Base-by-base conservation (phyloP, 2,797 vertebrate species). In the Chaenodraco wilsoni region DNA sequence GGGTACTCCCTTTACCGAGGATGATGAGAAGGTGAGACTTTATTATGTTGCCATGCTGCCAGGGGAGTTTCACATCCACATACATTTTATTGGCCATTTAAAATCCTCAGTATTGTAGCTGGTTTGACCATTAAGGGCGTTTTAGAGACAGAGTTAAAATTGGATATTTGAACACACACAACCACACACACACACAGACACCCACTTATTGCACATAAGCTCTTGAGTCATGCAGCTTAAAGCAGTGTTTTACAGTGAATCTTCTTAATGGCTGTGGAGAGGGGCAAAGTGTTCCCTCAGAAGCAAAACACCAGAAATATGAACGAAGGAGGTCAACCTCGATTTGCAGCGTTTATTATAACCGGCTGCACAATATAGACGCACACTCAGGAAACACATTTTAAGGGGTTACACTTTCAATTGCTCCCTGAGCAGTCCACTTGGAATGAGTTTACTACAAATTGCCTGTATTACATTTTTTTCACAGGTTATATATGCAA, bases 11-110 rank as follows among this genome's bases (percentile, higher is more conserved):
- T 96, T 96, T 62, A 95, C 93, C 0, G 95, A 95, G 72, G 95
- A 96, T 49, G 93, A 96, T 81, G 95, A 96, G 87, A 96, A 95
- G 91, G 95, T 95, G 78, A 86, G 84, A 17, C n/a, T 23, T 3
- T 2, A 0, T 45, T 15, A 43, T 54, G 37, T 45, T 10, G 13
- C 11, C 17, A 17, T 23, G 46, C 43, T 49, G 21, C 6, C 1
- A 1, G 50, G 21, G 41, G 10, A 12, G 7, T 49, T 33, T 43
- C 61, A 44, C 16, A 46, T 44, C 57, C 17, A 55, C 16, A 8
- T 43, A 3, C 13, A 12, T 45, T 72, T 37, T 64, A 67, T 56
- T 33, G 41, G 3, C 5, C 21, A 4, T 72, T 66, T 54, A 54
- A 67, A 59, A 73, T 71, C 21, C 60, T 66, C 46, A 56, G 31